phyloP scores from a whole-genome alignment of 2,113 vertebrate species.

The Asarcornis scutulata region DNA sequence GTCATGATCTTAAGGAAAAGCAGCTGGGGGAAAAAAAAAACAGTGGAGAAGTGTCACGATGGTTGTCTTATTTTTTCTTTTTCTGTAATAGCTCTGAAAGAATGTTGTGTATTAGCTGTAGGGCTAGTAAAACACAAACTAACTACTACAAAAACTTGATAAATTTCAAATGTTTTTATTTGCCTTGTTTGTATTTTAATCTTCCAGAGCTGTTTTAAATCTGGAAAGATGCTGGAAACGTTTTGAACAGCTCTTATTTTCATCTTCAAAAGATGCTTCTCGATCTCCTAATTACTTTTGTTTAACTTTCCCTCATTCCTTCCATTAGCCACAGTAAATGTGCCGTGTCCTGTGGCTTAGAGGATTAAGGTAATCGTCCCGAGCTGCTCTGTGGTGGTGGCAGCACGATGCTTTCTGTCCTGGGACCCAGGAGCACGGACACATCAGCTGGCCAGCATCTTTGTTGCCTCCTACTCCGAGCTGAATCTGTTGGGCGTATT shows the following conservation, averaged over 20 bases:
- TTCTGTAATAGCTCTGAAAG: not conserved
- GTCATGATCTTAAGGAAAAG: not conserved
- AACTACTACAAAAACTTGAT: not conserved
- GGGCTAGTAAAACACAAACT: not conserved
- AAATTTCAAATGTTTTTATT: not conserved
- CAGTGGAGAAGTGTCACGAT: not conserved
- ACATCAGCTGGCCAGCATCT: not conserved
- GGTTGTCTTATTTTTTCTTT: not conserved
- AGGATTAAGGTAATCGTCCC: not conserved
- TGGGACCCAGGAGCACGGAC: not conserved
- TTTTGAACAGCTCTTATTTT: not conserved
- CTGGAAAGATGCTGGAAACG: not conserved
- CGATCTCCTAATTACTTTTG: not conserved
- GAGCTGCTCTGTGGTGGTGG: not conserved
- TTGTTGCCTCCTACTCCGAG: not conserved
- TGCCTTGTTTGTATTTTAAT: not conserved
- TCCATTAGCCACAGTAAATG: not conserved
- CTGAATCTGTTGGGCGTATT: not conserved
- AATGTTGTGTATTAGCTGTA: not conserved
- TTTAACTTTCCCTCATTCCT: not conserved
- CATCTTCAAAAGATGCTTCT: not conserved
- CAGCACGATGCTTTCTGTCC: not conserved
- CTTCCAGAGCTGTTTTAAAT: not conserved
- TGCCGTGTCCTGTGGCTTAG: not conserved
- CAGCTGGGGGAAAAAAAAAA: not conserved